Conservation (phyloP, 2,888 invertebrate genomes). For the Axea sp. region DNA sequence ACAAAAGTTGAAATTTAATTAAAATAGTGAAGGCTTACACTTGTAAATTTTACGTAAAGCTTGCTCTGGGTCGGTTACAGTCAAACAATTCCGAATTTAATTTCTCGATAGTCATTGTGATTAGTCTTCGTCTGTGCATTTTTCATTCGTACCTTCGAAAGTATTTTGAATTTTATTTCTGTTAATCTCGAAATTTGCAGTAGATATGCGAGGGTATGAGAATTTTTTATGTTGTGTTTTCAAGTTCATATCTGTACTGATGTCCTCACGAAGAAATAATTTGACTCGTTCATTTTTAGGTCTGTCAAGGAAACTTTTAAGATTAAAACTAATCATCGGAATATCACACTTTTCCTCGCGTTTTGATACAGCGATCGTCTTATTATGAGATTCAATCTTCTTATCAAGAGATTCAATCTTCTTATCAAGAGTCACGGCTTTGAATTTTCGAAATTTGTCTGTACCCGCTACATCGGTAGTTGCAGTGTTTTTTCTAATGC, state of each 20-base stretch:
- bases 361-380: background rate
- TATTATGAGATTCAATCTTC: too few relatives aligned
- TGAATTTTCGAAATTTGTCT: slow-evolving; percentile 13
- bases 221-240: background rate
- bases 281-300: slow-evolving; percentile 1
- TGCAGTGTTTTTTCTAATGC: slow-evolving; percentile 1
- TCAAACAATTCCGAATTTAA: too few relatives aligned
- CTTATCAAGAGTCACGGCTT: background rate
- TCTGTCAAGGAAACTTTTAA: slow-evolving; percentile 12
- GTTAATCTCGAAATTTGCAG: background rate
- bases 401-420: background rate
- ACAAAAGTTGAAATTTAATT: slow-evolving; percentile 15
- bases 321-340: background rate
- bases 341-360: background rate
- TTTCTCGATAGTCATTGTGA: too few relatives aligned
- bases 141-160: too few relatives aligned
- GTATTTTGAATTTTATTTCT: too few relatives aligned
- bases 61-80: background rate
- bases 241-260: background rate
- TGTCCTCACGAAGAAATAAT: background rate
- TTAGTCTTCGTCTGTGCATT: too few relatives aligned
- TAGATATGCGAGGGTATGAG: slow-evolving; percentile 6
- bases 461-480: background rate
- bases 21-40: background rate
- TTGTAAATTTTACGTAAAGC: slow-evolving; percentile 1